Conservation (phyloP, 2,888 invertebrate species). For the Callyntrura sp. region DNA sequence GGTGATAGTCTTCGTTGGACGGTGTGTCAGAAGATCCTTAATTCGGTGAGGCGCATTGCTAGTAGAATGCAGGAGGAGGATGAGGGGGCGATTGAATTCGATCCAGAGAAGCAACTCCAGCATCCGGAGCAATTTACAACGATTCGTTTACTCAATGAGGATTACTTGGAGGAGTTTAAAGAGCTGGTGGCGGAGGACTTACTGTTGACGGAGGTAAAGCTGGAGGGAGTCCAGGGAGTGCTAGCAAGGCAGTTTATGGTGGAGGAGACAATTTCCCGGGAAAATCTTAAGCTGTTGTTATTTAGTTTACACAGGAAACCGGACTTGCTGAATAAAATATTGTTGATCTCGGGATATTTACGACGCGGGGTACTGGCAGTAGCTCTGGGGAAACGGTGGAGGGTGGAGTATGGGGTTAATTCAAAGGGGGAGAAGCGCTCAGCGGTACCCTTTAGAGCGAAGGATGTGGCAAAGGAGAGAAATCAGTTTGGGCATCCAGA, state of each 20-base stretch:
- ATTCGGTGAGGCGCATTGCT: slow-evolving; percentile 14
- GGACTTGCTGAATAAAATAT: slow-evolving; percentile 53
- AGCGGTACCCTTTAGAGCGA: slow-evolving; percentile 77
- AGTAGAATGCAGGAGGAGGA: slow-evolving; percentile 22
- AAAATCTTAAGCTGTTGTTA: slow-evolving; percentile 34
- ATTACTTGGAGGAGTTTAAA: not conserved
- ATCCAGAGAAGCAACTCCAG: not conserved
- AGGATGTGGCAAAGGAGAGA: slow-evolving; percentile 79
- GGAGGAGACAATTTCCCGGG: slow-evolving; percentile 12
- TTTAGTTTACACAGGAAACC: slow-evolving; percentile 41
- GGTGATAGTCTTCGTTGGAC: slow-evolving; percentile 62
- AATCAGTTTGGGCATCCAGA: slow-evolving; percentile 82
- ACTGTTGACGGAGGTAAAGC: not conserved
- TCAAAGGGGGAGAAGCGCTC: not conserved
- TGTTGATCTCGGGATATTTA: slow-evolving; percentile 69
- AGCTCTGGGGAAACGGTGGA: slow-evolving; percentile 78
- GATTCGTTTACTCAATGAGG: slow-evolving; percentile 26
- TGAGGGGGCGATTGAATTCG: slow-evolving; percentile 13
- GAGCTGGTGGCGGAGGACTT: slow-evolving; percentile 46
- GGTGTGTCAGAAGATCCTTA: slow-evolving; percentile 43
- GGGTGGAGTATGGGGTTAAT: slow-evolving; percentile 82
- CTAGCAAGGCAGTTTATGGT: slow-evolving; percentile 65
- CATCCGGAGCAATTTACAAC: slow-evolving; percentile 29
- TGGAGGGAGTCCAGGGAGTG: not conserved
- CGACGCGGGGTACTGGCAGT: slow-evolving; percentile 68